Conservation (phyloP, 2,797 vertebrate species). For the Alauda arvensis region DNA sequence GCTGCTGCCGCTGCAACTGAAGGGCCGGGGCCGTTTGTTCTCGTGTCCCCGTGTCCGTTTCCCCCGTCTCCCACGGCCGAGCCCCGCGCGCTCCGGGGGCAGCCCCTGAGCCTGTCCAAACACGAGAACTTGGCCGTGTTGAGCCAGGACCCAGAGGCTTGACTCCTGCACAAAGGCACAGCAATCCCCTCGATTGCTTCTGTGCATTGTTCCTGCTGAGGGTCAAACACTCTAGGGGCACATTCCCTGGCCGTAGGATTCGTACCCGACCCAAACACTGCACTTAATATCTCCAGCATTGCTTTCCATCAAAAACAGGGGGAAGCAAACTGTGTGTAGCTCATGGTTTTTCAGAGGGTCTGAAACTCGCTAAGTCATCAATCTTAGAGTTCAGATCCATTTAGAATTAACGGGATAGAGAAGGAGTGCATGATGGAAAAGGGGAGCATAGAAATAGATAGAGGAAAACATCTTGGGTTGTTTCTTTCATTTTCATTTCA, state of each 20-base stretch:
- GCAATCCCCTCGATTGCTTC: not conserved
- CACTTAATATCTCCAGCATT: not conserved
- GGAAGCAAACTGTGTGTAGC: no score
- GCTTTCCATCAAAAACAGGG: not conserved
- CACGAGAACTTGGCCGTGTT: not conserved
- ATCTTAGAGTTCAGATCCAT: not conserved
- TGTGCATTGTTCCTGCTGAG: not conserved
- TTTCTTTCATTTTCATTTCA: not conserved
- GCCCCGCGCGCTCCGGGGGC: no score
- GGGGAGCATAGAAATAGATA: not conserved
- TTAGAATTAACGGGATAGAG: not conserved
- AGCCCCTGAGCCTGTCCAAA: not conserved
- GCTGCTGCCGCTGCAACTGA: no score
- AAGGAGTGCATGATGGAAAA: not conserved
- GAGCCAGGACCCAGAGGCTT: not conserved
- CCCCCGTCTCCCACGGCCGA: not conserved
- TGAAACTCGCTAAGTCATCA: not conserved
- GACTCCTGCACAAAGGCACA: not conserved
- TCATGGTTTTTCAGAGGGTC: not conserved
- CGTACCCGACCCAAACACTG: no score
- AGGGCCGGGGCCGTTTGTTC: no score
- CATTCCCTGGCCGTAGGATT: not conserved
- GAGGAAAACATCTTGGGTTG: not conserved
- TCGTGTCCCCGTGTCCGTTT: no score
- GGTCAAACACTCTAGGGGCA: not conserved